Percentiles rank a stretch among this genome's conserved stretches.
Conservation (phyloP, 1,140 invertebrate species). For the Andrena cerasifolii region DNA sequence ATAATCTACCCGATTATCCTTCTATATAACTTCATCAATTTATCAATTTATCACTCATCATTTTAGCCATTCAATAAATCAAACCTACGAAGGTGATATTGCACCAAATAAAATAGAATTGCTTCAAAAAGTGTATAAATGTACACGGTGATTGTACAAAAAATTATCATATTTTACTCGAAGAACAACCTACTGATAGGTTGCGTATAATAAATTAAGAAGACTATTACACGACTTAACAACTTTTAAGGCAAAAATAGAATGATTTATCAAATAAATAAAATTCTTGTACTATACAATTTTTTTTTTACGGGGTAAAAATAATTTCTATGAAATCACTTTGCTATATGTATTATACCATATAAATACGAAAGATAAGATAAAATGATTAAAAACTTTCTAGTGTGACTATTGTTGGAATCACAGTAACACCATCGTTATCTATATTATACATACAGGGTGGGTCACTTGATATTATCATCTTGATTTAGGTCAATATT, state of each 20-base stretch:
- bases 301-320: too few species aligned
- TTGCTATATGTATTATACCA: too few species aligned
- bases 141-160: neutral
- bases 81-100: neutral
- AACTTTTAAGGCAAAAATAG: neutral
- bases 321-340: too few species aligned
- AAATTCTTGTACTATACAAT: neutral
- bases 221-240: neutral
- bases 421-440: too few species aligned
- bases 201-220: neutral
- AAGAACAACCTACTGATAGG: neutral
- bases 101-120: neutral
- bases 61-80: slow-evolving; percentile 5
- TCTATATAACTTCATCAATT: too few species aligned
- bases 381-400: too few species aligned
- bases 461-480: too few species aligned
- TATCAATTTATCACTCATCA: neutral
- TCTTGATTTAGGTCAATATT: too few species aligned
- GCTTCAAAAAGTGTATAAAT: neutral
- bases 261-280: neutral
- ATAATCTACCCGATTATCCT: neutral
- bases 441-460: too few species aligned
- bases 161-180: neutral
- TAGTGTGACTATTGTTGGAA: too few species aligned
- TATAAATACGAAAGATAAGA: too few species aligned